Base-by-base conservation (phyloP, 2,113 vertebrate genomes). In the Xenus cinereus region DNA sequence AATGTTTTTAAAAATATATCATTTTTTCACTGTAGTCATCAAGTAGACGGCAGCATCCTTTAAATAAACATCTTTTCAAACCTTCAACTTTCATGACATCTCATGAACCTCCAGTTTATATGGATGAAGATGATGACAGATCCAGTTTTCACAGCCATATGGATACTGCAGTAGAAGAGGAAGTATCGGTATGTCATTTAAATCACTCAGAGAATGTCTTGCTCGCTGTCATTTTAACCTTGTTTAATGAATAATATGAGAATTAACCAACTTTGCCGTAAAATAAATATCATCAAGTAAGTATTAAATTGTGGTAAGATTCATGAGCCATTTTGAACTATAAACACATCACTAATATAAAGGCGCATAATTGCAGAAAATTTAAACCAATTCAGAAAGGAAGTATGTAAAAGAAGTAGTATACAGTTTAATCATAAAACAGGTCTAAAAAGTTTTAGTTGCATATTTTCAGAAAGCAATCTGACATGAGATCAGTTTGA, bases 61-160 rank as follows among this genome's bases (percentile, higher is more conserved):
- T 99, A 78, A 99, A 99, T 98, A 99, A 99, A 97, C 99, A 99
- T 98, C 98, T 99, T 97, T 99, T 99, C 98, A 98, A 99, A 96
- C 99, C 99, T 64, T 99, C 99, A 96, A 99, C 99, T 94, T 99
- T 99, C 97, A 99, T 99, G 98, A 99, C 99, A 74, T 99, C 99
- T 57, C 99, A 99, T 50, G 99, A 99, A 97, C 99, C 99, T 73
- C 99, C 99, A 11, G 99, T 99, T 94, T 99, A 98, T 96, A 99
- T 99, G 99, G 99, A 99, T 66, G 99, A 99, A 48, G 99, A 99
- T 9, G 99, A 99, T 64, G 99, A 99, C 96, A 98, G 98, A 54
- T 97, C 98, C n/a, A 98, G 98, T 90, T 99, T 98, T 96, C 98
- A 99, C 94, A 97, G 98, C 97, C 97, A 98, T 94, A 96, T 98